phyloP scores from a whole-genome alignment of 2,797 vertebrate species.

The Scolopax rusticola region DNA sequence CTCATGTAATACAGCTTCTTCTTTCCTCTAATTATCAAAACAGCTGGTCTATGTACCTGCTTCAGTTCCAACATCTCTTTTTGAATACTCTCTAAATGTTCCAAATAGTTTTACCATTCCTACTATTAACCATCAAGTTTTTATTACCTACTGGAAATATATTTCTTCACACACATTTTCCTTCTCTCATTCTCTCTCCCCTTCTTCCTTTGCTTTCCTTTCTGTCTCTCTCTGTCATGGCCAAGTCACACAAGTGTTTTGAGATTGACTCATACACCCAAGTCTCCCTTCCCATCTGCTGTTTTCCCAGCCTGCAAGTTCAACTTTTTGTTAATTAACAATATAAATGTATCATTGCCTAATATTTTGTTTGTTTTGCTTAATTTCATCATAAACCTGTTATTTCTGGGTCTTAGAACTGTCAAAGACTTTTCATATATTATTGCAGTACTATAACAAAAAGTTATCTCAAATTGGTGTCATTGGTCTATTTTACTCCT shows the following conservation, averaged over 20 bases:
- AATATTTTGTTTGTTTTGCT: neutral
- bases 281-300: neutral
- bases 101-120: neutral
- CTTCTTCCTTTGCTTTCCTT: neutral
- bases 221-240: too few species aligned
- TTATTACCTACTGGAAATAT: neutral
- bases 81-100: neutral
- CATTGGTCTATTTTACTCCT: neutral
- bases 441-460: neutral
- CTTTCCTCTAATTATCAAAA: neutral
- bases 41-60: neutral
- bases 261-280: neutral
- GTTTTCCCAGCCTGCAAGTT: neutral
- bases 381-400: neutral
- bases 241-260: neutral
- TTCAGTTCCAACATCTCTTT: neutral
- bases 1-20: conserved; percentile 15
- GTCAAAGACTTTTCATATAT: neutral
- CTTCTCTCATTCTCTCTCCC: neutral
- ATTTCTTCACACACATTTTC: neutral
- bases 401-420: neutral
- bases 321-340: neutral
- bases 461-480: neutral
- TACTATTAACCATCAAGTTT: neutral
- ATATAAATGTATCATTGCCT: neutral